Conservation (phyloP, 2,113 vertebrate species). For the Ictalurus furcatus region DNA sequence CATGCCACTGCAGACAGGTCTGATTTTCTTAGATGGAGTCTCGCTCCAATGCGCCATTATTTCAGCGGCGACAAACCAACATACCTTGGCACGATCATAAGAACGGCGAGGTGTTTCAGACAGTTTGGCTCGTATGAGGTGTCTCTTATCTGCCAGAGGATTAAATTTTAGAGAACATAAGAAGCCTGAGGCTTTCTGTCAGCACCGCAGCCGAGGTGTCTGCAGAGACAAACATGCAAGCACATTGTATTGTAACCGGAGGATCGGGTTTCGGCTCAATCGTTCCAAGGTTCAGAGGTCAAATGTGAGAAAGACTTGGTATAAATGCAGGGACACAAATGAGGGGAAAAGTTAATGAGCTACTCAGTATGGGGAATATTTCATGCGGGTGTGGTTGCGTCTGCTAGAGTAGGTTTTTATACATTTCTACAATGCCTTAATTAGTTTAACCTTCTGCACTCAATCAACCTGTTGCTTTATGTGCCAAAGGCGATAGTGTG, state of each 20-base stretch:
- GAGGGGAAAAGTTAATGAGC: not conserved
- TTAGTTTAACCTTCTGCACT: not conserved
- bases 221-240: not conserved
- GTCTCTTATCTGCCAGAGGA: slow-evolving; percentile 32
- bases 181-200: slow-evolving; percentile 13
- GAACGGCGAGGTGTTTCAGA: not conserved
- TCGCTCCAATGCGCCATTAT: not conserved
- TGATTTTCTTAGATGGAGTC: not conserved
- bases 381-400: not conserved
- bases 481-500: not conserved
- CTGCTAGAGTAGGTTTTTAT: not conserved
- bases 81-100: not conserved
- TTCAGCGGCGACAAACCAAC: not conserved
- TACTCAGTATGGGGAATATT: not conserved
- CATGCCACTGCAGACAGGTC: not conserved
- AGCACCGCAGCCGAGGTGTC: slow-evolving; percentile 27
- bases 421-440: not conserved
- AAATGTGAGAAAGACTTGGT: not conserved
- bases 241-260: slow-evolving; percentile 25
- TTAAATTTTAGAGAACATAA: slow-evolving; percentile 27
- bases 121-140: not conserved
- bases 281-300: slow-evolving; percentile 28
- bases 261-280: slow-evolving; percentile 36
- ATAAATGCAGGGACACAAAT: not conserved
- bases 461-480: not conserved